A percentile compares a stretch with the other conserved stretches of the same genome.
Conservation (phyloP, 2,888 invertebrate species). For the Melitaea athalia region DNA sequence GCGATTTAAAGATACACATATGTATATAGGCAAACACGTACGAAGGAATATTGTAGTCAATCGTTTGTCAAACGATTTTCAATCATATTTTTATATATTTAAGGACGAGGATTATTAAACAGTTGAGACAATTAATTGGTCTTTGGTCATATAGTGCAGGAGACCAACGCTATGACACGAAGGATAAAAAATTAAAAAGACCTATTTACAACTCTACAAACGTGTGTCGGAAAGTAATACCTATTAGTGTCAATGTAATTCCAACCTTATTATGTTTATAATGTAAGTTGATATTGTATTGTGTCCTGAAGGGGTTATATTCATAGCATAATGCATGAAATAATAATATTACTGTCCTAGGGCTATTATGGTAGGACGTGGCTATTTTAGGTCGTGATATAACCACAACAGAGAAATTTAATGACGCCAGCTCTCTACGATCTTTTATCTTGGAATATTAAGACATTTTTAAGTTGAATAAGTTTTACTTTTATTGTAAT, state of each 20-base stretch:
- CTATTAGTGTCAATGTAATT: conserved; percentile 25
- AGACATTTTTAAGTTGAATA: conserved; percentile 33
- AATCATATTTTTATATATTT: not conserved
- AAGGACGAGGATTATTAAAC: not conserved
- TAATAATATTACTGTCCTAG: conserved; percentile 63
- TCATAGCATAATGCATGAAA: conserved; percentile 42
- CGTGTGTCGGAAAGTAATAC: conserved; percentile 56
- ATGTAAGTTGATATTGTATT: conserved; percentile 14
- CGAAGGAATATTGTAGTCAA: conserved; percentile 25
- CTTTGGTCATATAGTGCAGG: conserved; percentile 53
- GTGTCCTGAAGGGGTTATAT: conserved; percentile 15
- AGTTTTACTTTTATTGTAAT: conserved; percentile 13
- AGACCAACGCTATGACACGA: conserved; percentile 53
- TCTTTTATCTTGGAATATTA: conserved; percentile 37
- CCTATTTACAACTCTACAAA: conserved; percentile 48
- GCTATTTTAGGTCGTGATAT: conserved; percentile 59
- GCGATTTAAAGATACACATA: conserved; percentile 44
- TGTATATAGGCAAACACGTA: conserved; percentile 30
- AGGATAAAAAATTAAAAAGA: conserved; percentile 55
- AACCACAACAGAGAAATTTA: conserved; percentile 58
- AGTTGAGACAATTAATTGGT: conserved; percentile 6
- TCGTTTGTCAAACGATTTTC: not conserved
- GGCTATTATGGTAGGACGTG: conserved; percentile 57
- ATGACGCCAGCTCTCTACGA: conserved; percentile 44
- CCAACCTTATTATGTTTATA: conserved; percentile 7